phyloP scores from a whole-genome alignment of 2,888 invertebrate genomes.

The Leptinotarsa rubiginosa region DNA sequence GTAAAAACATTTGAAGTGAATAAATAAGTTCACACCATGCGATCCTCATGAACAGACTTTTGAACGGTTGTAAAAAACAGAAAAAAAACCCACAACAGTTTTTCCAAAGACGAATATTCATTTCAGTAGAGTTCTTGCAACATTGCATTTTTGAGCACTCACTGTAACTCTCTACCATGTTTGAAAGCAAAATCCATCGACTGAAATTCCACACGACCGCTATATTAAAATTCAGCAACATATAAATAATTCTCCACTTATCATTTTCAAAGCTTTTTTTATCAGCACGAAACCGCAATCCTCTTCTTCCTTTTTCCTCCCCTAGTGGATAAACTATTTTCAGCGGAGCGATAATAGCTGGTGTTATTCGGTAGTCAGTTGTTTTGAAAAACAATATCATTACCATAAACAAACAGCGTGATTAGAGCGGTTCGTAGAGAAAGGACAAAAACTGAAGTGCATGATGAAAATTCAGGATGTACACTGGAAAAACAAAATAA shows the following conservation, averaged over 20 bases:
- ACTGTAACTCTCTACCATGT: too few species aligned
- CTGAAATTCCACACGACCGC: neutral
- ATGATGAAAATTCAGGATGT: conserved; percentile 39
- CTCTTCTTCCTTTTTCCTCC: neutral
- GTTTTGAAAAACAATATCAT: conserved; percentile 44
- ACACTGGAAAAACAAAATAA: conserved; percentile 6
- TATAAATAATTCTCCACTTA: neutral
- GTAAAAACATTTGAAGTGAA: too few species aligned
- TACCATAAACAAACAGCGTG: conserved; percentile 42
- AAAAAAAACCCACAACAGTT: too few species aligned
- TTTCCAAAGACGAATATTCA: too few species aligned
- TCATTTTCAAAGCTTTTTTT: neutral
- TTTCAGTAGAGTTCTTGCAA: too few species aligned
- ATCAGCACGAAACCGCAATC: conserved; percentile 16
- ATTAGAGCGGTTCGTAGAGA: conserved; percentile 33
- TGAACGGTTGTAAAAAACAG: too few species aligned
- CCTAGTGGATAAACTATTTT: conserved; percentile 14
- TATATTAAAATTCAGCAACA: neutral
- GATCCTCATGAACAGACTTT: too few species aligned
- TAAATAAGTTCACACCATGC: too few species aligned
- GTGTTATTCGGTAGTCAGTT: conserved; percentile 40
- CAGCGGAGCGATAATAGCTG: conserved; percentile 29
- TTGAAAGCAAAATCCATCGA: too few species aligned
- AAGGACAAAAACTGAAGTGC: conserved; percentile 28
- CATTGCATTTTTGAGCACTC: too few species aligned